These are phyloP conservation scores for Cyrtodaria siliqua DNA, from an alignment of 2,888 invertebrate genomes.

Conservation along the genomic window DNA sequence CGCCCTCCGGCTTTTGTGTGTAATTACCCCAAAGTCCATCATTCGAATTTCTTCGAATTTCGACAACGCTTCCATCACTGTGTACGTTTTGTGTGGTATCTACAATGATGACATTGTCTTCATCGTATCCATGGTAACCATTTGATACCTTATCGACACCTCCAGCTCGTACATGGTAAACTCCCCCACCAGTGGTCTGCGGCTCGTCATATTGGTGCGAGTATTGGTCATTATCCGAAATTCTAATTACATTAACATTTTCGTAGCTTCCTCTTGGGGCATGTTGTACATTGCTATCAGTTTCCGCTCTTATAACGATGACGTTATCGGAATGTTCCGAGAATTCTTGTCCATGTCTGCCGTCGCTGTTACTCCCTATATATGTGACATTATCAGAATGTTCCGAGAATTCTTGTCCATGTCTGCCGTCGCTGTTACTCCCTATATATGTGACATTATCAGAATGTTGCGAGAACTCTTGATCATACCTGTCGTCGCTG, in stretches of 20 bases:
- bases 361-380: background rate
- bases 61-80: background rate
- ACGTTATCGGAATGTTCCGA: slow-evolving; percentile 13
- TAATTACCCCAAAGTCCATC: slow-evolving; percentile 46
- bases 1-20: slow-evolving; percentile 20
- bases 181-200: background rate
- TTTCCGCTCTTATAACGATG: slow-evolving; percentile 7
- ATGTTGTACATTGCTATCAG: background rate
- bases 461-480: background rate
- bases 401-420: background rate
- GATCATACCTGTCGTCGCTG: background rate
- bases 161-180: slow-evolving; percentile 40
- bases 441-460: background rate
- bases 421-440: background rate
- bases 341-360: background rate
- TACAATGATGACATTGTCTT: background rate
- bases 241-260: slow-evolving; percentile 7
- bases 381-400: slow-evolving; percentile 1
- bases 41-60: background rate
- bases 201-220: background rate
- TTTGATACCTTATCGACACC: slow-evolving; percentile 1
- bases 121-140: background rate
- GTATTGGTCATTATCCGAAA: background rate
- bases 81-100: background rate
- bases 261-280: background rate